Conservation (phyloP, 2,113 vertebrate genomes). For the Dasypus novemcinctus region DNA sequence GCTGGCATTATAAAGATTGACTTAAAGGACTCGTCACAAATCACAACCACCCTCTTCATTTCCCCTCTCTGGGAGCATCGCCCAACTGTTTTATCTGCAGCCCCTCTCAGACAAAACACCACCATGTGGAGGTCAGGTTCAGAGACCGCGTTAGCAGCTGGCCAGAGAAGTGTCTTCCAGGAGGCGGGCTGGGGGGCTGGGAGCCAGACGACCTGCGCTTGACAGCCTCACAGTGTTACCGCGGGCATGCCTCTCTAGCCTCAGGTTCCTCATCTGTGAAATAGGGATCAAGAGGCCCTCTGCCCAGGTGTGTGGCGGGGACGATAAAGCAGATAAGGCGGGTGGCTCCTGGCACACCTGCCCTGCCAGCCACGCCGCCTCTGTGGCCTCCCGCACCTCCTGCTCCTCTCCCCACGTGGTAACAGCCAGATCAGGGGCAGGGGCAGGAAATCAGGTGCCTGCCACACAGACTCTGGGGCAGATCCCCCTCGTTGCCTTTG, state of each 20-base stretch:
- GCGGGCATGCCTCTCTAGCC: not conserved
- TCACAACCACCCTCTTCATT: not conserved
- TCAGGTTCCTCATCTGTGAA: not conserved
- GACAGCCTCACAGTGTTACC: not conserved
- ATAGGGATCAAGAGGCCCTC: not conserved
- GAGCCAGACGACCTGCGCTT: not conserved
- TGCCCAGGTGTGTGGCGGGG: not conserved
- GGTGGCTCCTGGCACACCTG: not conserved
- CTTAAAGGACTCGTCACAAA: not conserved
- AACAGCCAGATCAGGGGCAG: not conserved
- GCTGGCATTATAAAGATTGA: not conserved
- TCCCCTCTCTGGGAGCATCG: not conserved
- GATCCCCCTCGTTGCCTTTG: rapidly evolving
- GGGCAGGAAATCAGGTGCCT: not conserved
- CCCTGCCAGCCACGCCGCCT: not conserved
- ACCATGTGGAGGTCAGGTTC: not conserved
- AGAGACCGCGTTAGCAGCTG: not conserved
- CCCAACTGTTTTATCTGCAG: not conserved
- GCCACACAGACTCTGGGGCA: not conserved
- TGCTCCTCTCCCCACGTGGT: not conserved
- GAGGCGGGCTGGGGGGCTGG: not conserved
- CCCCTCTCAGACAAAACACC: not conserved
- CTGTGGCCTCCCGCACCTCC: not conserved
- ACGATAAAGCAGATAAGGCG: not conserved
- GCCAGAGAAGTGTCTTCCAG: not conserved